Conservation (phyloP, 2,797 vertebrate genomes). For the Cottoperca gobio region DNA sequence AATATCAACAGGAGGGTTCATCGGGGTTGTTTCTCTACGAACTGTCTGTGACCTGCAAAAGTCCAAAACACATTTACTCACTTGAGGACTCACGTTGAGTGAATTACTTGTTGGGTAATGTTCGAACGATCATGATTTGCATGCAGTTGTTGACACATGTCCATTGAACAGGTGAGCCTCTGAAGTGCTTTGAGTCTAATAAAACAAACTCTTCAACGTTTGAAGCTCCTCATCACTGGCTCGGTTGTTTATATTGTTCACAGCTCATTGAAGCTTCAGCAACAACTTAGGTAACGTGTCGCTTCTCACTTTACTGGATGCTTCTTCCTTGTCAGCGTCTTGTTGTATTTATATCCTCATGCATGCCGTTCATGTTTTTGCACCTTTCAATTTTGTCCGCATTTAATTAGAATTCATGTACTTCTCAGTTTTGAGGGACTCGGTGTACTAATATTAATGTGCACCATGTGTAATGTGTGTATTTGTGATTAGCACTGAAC, state of each 20-base stretch:
- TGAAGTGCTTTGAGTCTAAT: slow-evolving; percentile 55
- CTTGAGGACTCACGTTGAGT: slow-evolving; percentile 13
- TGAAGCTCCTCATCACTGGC: slow-evolving; percentile 64
- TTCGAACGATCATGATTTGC: slow-evolving; percentile 51
- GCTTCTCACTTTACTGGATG: slow-evolving; percentile 54
- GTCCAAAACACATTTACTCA: slow-evolving; percentile 2
- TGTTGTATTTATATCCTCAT: slow-evolving; percentile 4
- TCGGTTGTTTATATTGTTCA: slow-evolving; percentile 84
- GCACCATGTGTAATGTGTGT: slow-evolving; percentile 15
- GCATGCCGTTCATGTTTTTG: slow-evolving; percentile 46
- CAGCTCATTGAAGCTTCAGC: slow-evolving; percentile 90
- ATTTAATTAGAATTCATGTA: not conserved
- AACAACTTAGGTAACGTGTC: slow-evolving; percentile 85
- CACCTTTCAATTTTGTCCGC: not conserved
- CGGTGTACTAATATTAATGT: slow-evolving; percentile 28
- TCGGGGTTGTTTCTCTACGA: not conserved
- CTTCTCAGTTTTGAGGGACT: slow-evolving; percentile 3
- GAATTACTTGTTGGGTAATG: slow-evolving; percentile 14
- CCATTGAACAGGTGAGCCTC: slow-evolving; percentile 54
- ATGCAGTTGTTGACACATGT: slow-evolving; percentile 59
- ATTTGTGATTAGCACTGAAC: not conserved
- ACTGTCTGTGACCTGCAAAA: slow-evolving; percentile 4
- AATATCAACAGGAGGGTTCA: not conserved
- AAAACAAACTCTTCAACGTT: slow-evolving; percentile 50
- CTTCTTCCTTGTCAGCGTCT: slow-evolving; percentile 4